Conservation (phyloP, 30 jellyfish, hydroid and myxozoan species). For the Turritopsis rubra region DNA sequence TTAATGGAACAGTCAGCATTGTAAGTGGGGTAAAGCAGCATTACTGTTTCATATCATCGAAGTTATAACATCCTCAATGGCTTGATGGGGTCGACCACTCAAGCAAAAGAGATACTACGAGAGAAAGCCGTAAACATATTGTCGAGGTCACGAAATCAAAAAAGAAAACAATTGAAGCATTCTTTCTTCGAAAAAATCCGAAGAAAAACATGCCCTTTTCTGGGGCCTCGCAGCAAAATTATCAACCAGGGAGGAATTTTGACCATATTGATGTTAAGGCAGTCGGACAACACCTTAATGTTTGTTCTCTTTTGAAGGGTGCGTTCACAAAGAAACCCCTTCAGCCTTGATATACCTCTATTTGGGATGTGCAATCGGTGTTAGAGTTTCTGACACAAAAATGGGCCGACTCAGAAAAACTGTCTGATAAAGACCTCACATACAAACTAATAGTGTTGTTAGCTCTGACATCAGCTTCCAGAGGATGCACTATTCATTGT, state of each 20-base stretch:
- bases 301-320: not conserved
- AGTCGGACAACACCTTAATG: not conserved
- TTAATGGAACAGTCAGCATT: not conserved
- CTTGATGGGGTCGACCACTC: not conserved
- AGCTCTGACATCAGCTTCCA: too few species aligned
- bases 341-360: not conserved
- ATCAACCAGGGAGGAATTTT: not conserved
- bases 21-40: not conserved
- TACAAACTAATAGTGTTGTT: too few species aligned
- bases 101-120: not conserved
- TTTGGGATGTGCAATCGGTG: too few species aligned
- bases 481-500: too few species aligned
- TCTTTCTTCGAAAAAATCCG: not conserved
- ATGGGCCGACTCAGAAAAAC: too few species aligned
- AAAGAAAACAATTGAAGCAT: not conserved
- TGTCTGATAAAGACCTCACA: too few species aligned
- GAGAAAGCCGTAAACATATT: not conserved
- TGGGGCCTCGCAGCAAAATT: too few species aligned
- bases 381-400: too few species aligned
- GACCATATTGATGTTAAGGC: not conserved
- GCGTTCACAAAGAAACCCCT: not conserved
- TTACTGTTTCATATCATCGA: not conserved
- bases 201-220: too few species aligned
- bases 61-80: not conserved
- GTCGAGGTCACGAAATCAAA: not conserved